Percentiles rank a stretch among this genome's conserved stretches.
Conservation (phyloP, 2,888 invertebrate genomes). For the Gymnoscelis rufifasciata region DNA sequence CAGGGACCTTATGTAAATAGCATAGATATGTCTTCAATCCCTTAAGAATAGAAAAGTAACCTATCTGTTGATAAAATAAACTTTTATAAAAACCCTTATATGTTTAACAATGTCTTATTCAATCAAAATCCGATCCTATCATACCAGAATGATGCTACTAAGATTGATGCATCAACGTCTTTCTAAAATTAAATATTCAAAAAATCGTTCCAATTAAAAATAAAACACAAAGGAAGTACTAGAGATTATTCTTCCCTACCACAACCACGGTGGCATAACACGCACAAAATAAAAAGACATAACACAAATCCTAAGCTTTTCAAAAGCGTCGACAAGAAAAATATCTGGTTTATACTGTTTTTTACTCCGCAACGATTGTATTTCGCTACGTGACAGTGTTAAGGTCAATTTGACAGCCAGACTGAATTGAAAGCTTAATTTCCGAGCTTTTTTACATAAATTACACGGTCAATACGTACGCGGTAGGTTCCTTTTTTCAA, state of each 20-base stretch:
- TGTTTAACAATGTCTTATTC: conserved; percentile 2
- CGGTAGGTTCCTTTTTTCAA: conserved; percentile 55
- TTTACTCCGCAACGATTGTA: conserved; percentile 42
- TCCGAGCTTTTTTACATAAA: conserved; percentile 31
- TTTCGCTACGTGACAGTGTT: conserved; percentile 59
- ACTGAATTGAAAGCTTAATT: conserved; percentile 32
- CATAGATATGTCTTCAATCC: too few species aligned
- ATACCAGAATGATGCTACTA: conserved; percentile 31
- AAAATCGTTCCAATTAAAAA: conserved; percentile 46
- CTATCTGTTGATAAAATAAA: too few species aligned
- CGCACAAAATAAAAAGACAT: conserved; percentile 22
- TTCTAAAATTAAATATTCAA: conserved; percentile 48
- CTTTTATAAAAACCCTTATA: too few species aligned
- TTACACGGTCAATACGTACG: conserved; percentile 55
- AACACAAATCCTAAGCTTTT: conserved; percentile 23
- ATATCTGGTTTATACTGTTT: conserved; percentile 36
- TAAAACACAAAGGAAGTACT: conserved; percentile 51
- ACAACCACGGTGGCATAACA: conserved; percentile 16
- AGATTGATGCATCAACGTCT: conserved; percentile 34
- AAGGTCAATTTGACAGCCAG: conserved; percentile 59
- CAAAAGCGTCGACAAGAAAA: conserved; percentile 18
- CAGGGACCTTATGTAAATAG: too few species aligned
- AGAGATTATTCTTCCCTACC: conserved; percentile 42
- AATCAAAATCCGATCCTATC: conserved; percentile 28
- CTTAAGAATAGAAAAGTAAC: too few species aligned